Conservation (phyloP, 2,113 vertebrate genomes). For the Cavia porcellus region DNA sequence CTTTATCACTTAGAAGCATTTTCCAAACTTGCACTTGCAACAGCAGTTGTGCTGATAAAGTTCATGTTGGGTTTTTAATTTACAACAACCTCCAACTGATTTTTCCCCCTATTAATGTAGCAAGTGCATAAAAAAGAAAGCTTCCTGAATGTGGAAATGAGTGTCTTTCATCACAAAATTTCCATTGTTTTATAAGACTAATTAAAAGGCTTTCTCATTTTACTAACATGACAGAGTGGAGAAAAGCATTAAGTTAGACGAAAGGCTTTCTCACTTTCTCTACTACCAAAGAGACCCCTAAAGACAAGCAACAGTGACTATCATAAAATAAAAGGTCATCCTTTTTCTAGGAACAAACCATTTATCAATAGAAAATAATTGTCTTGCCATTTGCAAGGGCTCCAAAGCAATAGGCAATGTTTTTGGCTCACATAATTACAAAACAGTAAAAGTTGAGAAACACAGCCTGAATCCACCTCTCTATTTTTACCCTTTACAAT, state of each 20-base stretch:
- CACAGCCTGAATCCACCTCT: slow-evolving; percentile 90
- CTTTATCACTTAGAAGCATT: slow-evolving; percentile 2
- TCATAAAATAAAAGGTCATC: slow-evolving; percentile 87
- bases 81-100: slow-evolving; percentile 64
- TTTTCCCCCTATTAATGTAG: slow-evolving; percentile 70
- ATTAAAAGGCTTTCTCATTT: slow-evolving; percentile 81
- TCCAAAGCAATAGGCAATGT: slow-evolving; percentile 84
- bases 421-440: slow-evolving; percentile 89
- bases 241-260: slow-evolving; percentile 70
- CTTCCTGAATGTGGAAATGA: slow-evolving; percentile 78
- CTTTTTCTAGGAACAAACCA: slow-evolving; percentile 87
- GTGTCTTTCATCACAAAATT: slow-evolving; percentile 79
- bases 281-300: slow-evolving; percentile 75
- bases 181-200: slow-evolving; percentile 83
- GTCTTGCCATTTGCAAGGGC: slow-evolving; percentile 86
- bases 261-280: slow-evolving; percentile 77
- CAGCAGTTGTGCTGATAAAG: slow-evolving; percentile 42
- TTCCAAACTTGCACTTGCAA: slow-evolving; percentile 48
- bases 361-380: slow-evolving; percentile 88
- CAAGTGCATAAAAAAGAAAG: slow-evolving; percentile 75
- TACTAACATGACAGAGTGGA: slow-evolving; percentile 66
- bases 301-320: slow-evolving; percentile 84
- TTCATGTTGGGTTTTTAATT: slow-evolving; percentile 68
- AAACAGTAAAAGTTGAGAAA: slow-evolving; percentile 90
- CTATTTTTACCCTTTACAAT: slow-evolving; percentile 89